Evolutionary conservation across 1,140 invertebrate genomes (phyloP).

Genomic region (Formica selysi): DNA sequence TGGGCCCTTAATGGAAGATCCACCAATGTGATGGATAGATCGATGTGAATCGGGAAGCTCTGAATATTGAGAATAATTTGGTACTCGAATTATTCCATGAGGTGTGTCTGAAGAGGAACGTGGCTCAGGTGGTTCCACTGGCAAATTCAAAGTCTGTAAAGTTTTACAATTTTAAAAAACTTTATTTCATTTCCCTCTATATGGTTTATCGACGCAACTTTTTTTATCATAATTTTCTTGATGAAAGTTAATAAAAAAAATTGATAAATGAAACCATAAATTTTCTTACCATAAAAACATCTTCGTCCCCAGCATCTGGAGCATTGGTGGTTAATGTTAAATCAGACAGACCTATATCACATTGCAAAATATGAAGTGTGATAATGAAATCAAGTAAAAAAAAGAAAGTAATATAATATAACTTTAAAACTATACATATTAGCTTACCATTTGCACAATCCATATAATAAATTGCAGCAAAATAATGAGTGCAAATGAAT

Average conservation of each 20-base stretch:
- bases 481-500: slow-evolving; percentile 42
- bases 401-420: not conserved
- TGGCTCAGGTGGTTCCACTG: slow-evolving; percentile 90
- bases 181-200: not conserved
- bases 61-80: slow-evolving; percentile 81
- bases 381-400: not conserved
- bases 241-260: slow-evolving; percentile 11
- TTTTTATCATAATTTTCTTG: not conserved
- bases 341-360: slow-evolving; percentile 86
- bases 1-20: slow-evolving; percentile 75
- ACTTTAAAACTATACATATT: not conserved
- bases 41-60: slow-evolving; percentile 81
- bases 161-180: slow-evolving; percentile 62
- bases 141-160: slow-evolving; percentile 92
- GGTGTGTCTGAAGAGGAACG: slow-evolving; percentile 89
- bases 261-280: slow-evolving; percentile 11
- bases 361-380: slow-evolving; percentile 55
- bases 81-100: slow-evolving; percentile 74
- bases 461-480: slow-evolving; percentile 73
- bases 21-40: slow-evolving; percentile 81
- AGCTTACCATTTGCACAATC: slow-evolving; percentile 76
- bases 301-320: slow-evolving; percentile 92
- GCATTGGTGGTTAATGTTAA: slow-evolving; percentile 81
- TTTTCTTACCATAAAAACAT: slow-evolving; percentile 93
- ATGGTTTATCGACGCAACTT: slow-evolving; percentile 29